Base-by-base conservation (phyloP, 2,797 vertebrate species). In the Adelosebastes latens region DNA sequence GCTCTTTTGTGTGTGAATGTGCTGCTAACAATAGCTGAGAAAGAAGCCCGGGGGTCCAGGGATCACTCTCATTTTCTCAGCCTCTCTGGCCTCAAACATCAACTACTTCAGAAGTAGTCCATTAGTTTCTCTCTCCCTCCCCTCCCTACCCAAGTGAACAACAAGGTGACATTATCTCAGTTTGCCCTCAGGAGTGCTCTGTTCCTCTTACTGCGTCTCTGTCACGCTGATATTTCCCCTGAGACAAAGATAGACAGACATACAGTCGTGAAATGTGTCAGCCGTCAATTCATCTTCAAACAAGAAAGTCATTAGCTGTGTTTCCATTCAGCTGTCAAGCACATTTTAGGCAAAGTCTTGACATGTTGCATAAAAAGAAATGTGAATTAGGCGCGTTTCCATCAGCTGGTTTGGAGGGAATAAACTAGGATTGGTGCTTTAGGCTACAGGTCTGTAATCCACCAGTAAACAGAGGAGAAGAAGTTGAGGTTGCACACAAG, bases 81-180 rank as follows among this genome's bases (percentile, higher is more conserved):
- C 49, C 49, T 52, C 18, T 52, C 22, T 74, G 55, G 62, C 59
- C 74, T 66, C 32, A 79, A 77, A 80, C 72, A 67, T 49, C 32
- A 22, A 32, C 39, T 53, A 34, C 32, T 62, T 49, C 62, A 68
- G 63, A 67, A 68, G 56, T 68, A 71, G 62, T 71, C 60, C 65
- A 63, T 80, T 75, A 63, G 65, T 49, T 59, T 79, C n/a, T 29
- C 78, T 72, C 39, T 86, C 62, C 53, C 31, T 84, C 36, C 39
- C 34, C 31, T 18, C 20, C 8, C 52, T 18, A n/a, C 67, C 31
- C 5, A 64, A 71, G 39, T n/a, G 69, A 42, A 64, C n/a, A 79
- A 84, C 74, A 85, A 62, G 64, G 88, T 92, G 84, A 80, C 85
- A 89, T 89, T 91, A 81, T 90, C 76, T 89, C 76, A 84, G 80